Conservation (phyloP, 1,140 invertebrate species). For the Trigoniulus corallinus region DNA sequence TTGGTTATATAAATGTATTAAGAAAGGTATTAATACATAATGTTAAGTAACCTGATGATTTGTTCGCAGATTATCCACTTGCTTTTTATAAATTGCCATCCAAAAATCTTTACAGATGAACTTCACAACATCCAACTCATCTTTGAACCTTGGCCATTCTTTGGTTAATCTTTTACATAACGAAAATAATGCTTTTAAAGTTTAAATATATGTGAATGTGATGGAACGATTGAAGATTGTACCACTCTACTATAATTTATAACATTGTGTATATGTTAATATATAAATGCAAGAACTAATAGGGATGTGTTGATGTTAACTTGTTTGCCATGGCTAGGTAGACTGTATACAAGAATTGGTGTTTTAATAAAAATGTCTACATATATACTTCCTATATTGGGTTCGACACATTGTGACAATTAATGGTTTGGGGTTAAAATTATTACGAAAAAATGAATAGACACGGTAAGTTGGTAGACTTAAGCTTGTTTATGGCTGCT, state of each 20-base stretch:
- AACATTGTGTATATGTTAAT: too few species aligned
- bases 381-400: too few species aligned
- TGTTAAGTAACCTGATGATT: conserved; percentile 58
- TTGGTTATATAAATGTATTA: background rate
- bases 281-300: background rate
- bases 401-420: too few species aligned
- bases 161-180: conserved; percentile 54
- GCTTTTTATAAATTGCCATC: conserved; percentile 90
- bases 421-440: too few species aligned
- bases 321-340: too few species aligned
- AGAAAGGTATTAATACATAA: background rate
- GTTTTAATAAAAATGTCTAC: too few species aligned
- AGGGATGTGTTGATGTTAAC: background rate
- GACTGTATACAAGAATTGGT: too few species aligned
- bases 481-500: too few species aligned
- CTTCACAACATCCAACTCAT: conserved; percentile 95
- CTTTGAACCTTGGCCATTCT: conserved; percentile 85
- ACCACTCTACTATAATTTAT: conserved; percentile 1
- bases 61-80: conserved; percentile 95
- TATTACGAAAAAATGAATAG: background rate
- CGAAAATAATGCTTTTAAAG: background rate
- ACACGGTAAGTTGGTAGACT: too few species aligned
- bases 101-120: conserved; percentile 99
- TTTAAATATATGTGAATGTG: conserved; percentile 1
- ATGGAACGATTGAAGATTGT: conserved; percentile 2